phyloP scores from a whole-genome alignment of 2,113 vertebrate species.

The Natator depressus region DNA sequence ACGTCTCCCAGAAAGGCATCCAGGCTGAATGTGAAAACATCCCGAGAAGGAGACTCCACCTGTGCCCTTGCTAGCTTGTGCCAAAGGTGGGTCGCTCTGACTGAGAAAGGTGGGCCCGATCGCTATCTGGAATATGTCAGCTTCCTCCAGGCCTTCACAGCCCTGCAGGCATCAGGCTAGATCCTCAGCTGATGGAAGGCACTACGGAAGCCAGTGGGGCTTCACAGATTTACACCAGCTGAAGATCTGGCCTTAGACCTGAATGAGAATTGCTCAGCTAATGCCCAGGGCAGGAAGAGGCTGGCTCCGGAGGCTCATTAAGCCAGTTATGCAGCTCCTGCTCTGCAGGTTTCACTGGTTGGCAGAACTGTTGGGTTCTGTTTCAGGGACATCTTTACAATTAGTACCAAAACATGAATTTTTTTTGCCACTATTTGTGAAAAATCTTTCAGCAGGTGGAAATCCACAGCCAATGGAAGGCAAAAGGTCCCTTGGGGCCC shows the following conservation, averaged over 20 bases:
- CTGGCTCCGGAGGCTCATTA: too few relatives aligned
- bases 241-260: not conserved
- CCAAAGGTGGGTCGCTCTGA: not conserved
- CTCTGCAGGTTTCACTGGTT: not conserved
- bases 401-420: not conserved
- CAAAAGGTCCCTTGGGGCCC: too few relatives aligned
- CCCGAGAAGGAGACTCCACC: not conserved
- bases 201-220: not conserved
- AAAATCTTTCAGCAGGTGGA: too few relatives aligned
- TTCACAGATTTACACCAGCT: not conserved
- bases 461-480: too few relatives aligned
- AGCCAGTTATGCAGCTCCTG: not conserved
- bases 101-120: not conserved
- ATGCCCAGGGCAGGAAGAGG: not conserved
- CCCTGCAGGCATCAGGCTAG: not conserved
- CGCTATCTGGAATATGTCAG: not conserved
- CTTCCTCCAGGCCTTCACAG: not conserved
- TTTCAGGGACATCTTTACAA: not conserved
- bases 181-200: not conserved
- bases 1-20: not conserved
- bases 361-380: not conserved
- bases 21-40: not conserved
- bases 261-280: not conserved
- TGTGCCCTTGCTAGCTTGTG: not conserved
- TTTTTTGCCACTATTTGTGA: too few relatives aligned